These are phyloP conservation scores for Drosophila guanche DNA, from an alignment of 1,140 invertebrate species.

Conservation along the genomic window DNA sequence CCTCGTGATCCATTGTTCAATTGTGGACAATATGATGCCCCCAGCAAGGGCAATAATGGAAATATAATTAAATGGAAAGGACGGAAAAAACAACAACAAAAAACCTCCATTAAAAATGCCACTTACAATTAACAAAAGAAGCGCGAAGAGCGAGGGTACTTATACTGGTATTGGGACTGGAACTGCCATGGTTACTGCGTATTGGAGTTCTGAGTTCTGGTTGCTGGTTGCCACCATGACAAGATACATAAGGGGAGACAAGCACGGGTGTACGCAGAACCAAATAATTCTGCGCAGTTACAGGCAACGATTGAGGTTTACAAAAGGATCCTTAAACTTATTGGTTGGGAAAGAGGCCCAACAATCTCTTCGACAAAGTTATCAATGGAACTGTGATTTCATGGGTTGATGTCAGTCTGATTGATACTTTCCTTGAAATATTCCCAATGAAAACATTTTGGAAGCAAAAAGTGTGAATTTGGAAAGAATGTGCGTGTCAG, in stretches of 20 bases:
- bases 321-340: conserved; percentile 21
- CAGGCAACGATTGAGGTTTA: conserved; percentile 46
- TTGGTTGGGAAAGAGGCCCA: not conserved
- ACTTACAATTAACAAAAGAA: conserved; percentile 74
- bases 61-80: conserved; percentile 41
- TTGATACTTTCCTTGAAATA: no score
- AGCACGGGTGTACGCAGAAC: not conserved
- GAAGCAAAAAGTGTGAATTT: conserved; percentile 68
- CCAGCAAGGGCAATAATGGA: not conserved
- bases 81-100: conserved; percentile 23
- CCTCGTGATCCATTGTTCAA: no score
- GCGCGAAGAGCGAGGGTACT: conserved; percentile 14
- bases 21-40: not conserved
- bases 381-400: not conserved
- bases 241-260: not conserved
- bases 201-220: conserved; percentile 22
- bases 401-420: no score
- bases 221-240: conserved; percentile 16
- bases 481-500: conserved; percentile 63
- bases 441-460: no score
- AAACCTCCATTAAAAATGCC: conserved; percentile 67
- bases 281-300: conserved; percentile 63
- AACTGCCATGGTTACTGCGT: conserved; percentile 21
- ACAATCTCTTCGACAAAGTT: not conserved
- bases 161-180: conserved; percentile 8